phyloP scores from a whole-genome alignment of 2,113 vertebrate genomes.

The Leptodactylus fuscus region DNA sequence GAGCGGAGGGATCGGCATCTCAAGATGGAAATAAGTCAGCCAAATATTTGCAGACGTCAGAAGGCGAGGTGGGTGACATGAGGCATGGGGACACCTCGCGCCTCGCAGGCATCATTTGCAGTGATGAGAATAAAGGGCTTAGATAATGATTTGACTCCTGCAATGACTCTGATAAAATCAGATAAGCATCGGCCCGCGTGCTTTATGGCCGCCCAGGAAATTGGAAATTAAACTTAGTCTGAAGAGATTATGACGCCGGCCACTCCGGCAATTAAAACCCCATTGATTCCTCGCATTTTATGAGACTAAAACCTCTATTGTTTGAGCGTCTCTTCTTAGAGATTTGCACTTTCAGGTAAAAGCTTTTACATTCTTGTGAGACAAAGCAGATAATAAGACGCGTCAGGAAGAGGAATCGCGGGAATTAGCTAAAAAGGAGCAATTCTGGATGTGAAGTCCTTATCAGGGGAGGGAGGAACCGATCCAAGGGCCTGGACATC shows the following conservation, averaged over 20 bases:
- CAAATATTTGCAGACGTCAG: constrained; percentile 35
- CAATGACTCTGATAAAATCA: constrained; percentile 21
- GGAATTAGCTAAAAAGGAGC: constrained; percentile 41
- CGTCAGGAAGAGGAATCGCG: constrained; percentile 34
- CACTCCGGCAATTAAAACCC: constrained; percentile 32
- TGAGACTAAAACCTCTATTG: constrained; percentile 51
- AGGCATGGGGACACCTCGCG: constrained; percentile 18
- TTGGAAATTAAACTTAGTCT: constrained; percentile 28
- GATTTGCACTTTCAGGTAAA: constrained; percentile 50
- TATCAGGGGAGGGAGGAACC: constrained; percentile 8
- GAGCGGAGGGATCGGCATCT: not conserved
- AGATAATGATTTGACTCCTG: constrained; percentile 49
- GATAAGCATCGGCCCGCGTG: constrained; percentile 21
- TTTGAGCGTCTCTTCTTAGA: not conserved
- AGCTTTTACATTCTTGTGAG: constrained; percentile 32
- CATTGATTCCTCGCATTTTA: constrained; percentile 47
- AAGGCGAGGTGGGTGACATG: not conserved
- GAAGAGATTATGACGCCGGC: constrained; percentile 20
- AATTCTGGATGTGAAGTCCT: constrained; percentile 12
- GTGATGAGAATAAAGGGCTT: constrained; percentile 22
- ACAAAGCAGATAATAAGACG: constrained; percentile 35
- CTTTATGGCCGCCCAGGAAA: constrained; percentile 43
- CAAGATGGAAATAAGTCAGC: not conserved
- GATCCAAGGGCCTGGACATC: not conserved
- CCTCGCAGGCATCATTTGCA: constrained; percentile 46